A percentile compares a stretch with the other conserved stretches of the same genome.
These are phyloP conservation scores for Asteroscopus sphinx DNA, from an alignment of 2,888 invertebrate species.

Conservation along the genomic window DNA sequence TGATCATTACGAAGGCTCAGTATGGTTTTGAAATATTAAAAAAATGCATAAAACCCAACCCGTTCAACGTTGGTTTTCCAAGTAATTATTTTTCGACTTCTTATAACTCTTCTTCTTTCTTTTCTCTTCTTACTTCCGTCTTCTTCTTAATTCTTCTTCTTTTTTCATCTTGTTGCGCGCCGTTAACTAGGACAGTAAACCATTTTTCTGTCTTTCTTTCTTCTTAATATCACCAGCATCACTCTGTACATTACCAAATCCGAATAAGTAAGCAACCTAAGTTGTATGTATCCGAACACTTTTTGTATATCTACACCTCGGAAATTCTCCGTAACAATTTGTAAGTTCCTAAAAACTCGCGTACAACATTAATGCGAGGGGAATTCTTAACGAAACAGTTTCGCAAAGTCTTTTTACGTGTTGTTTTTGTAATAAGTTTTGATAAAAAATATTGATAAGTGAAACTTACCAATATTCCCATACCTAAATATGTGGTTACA, in stretches of 20 bases:
- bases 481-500: too few relatives aligned
- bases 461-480: neutral
- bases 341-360: constrained; percentile 55
- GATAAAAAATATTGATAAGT: constrained; percentile 53
- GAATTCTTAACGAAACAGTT: constrained; percentile 53
- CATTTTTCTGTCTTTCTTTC: too few relatives aligned
- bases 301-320: constrained; percentile 36
- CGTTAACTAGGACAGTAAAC: too few relatives aligned
- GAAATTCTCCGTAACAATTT: constrained; percentile 54
- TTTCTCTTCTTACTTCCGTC: too few relatives aligned
- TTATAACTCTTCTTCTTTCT: too few relatives aligned
- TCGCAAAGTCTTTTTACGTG: constrained; percentile 39
- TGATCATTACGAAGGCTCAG: too few relatives aligned
- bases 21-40: too few relatives aligned
- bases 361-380: constrained; percentile 58
- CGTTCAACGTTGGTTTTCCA: too few relatives aligned
- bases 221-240: neutral
- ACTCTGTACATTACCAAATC: constrained; percentile 9
- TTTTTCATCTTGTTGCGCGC: neutral
- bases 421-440: constrained; percentile 47
- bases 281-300: constrained; percentile 28
- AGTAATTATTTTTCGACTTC: too few relatives aligned
- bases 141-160: too few relatives aligned
- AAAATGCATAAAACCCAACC: too few relatives aligned
- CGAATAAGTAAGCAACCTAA: constrained; percentile 28